Evolutionary conservation across 2,888 invertebrate genomes (phyloP), one percentile per base, ranked within the genome.

Genomic region (Carterocephalus palaemon): DNA sequence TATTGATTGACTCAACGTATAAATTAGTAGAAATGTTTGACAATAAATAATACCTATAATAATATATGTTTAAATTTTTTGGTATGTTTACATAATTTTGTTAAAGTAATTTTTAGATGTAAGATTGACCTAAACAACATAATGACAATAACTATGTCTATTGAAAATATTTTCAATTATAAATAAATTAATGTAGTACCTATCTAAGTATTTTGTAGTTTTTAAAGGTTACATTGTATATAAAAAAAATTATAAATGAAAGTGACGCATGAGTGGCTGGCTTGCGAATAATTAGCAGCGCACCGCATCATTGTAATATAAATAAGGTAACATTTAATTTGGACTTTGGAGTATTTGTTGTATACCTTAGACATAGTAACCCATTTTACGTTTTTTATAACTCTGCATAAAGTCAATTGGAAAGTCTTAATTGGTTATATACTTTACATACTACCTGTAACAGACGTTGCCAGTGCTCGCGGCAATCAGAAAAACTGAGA

Each of bases 1-100:
- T 15, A 7, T 15, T 15, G 15, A 5, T 3, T 5, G 6, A 15
- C 15, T 9, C 16, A 29, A 16, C 6, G 52, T 53, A 46, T 41
- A 45, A 55, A 47, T 34, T 47, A 45, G 50, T 51, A 57, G 53
- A 53, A 61, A 63, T 67, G 61, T 59, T 67, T 60, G 70, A 75
- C 70, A 71, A 75, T 70, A 71, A 65, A 37, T 37, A 37, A 24
- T 17, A 24, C 17, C n/a, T n/a, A n/a, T 55, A 52, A 46, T 13
- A 24, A 12, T 42, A 26, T 34, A 34, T 33, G 6, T 13, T 5
- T 13, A 31, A 12, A 13, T 26, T 24, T 34, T 26, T 26, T 37
- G 26, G 46, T 38, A 46, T 39, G 15, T 46, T 33, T 40, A 40
- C 33, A 40, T 36, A 26, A 19, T 36, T 33, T 46, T 31, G n/a